Evolutionary conservation across 2,888 invertebrate species (phyloP).

Genomic region (Nymphalis urticae): DNA sequence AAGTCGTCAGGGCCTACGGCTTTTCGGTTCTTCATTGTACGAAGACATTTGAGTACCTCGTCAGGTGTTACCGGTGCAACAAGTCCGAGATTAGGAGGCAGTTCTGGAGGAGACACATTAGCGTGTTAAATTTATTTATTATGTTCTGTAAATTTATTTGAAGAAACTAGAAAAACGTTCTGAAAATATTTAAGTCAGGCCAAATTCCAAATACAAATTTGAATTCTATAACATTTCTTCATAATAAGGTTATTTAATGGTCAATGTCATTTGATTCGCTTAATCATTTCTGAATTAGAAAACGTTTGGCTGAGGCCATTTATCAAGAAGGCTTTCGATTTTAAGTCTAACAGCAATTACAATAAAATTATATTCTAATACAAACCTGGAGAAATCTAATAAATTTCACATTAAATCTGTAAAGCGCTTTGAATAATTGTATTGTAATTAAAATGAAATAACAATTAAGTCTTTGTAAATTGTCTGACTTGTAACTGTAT

Average conservation of each 20-base stretch:
- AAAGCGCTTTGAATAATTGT: slow-evolving; percentile 53
- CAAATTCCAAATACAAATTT: too few species aligned
- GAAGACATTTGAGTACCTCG: too few species aligned
- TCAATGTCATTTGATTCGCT: slow-evolving; percentile 7
- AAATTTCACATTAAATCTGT: slow-evolving; percentile 19
- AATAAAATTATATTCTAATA: slow-evolving; percentile 29
- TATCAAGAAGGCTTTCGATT: slow-evolving; percentile 15
- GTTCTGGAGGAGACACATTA: too few species aligned
- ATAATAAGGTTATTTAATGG: background rate
- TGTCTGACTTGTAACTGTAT: background rate
- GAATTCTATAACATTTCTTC: too few species aligned
- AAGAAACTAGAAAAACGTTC: too few species aligned
- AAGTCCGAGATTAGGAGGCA: too few species aligned
- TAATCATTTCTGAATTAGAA: slow-evolving; percentile 11
- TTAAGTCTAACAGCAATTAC: slow-evolving; percentile 21
- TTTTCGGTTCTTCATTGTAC: too few species aligned
- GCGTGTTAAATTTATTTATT: too few species aligned
- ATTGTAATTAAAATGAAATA: slow-evolving; percentile 70
- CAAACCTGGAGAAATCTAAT: slow-evolving; percentile 23
- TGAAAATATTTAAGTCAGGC: too few species aligned
- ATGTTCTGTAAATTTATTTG: too few species aligned
- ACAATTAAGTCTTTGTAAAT: slow-evolving; percentile 52
- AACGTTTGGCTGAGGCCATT: slow-evolving; percentile 21
- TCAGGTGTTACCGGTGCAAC: too few species aligned
- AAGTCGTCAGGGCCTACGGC: too few species aligned